Evolutionary conservation across 2,888 invertebrate species (phyloP), one percentile per base, ranked within the genome.

Genomic region (Tiliacea citrago): DNA sequence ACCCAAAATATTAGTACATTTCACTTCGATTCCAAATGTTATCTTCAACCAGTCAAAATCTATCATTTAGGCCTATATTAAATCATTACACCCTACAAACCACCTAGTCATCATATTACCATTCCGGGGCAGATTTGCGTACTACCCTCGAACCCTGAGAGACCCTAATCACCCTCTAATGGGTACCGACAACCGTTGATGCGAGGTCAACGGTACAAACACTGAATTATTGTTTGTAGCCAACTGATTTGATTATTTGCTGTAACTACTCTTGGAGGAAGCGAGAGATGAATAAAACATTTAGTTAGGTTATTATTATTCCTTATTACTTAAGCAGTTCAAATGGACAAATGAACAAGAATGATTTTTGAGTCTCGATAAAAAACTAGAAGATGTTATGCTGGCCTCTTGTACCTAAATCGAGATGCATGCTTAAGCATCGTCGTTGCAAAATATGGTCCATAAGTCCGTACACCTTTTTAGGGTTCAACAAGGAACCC

Each of bases 141-240:
- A 70, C 18, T 49, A 51, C 76, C 68, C 66, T 73, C 47, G 10
- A 71, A 35, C 57, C 61, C 42, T 18, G 29, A 51, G 45, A 71
- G 79, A 81, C 86, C 86, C 71, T 85, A 86, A 86, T 86, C 79
- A 83, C 83, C 60, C 18, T 55, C 45, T 79, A 86, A 86, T 86
- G 83, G 73, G n/a, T 55, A 42, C 55, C 18, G 39, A 21, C 67
- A 69, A 63, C 86, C 85, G 75, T 72, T 57, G 72, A 71, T 45
- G 42, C 66, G 71, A 61, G 83, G 77, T 73, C 76, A 76, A 68
- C 39, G 73, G 45, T 58, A 72, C 73, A 58, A 60, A 73, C 72
- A 71, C 74, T 77, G 51, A 70, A 67, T 75, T 75, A 69, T 66
- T 83, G 45, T 45, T 76, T 39, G 39, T 55, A 62, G 57, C 16